These are phyloP conservation scores for Gisinianus flammeolus DNA, from an alignment of 2,888 invertebrate genomes.

Conservation along the genomic window DNA sequence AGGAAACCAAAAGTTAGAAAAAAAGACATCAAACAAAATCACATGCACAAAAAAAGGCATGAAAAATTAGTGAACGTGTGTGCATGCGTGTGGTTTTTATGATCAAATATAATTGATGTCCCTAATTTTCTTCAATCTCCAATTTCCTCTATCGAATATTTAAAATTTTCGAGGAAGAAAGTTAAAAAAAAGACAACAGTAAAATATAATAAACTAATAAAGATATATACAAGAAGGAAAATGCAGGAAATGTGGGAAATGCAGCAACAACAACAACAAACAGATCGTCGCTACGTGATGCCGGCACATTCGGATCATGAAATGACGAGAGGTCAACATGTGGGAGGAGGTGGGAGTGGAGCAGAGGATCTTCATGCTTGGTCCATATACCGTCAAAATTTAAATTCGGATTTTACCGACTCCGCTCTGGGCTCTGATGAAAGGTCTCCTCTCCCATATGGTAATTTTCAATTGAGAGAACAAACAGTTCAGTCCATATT, in stretches of 20 bases:
- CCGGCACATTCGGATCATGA: conserved; percentile 33
- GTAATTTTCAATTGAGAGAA: conserved; percentile 90
- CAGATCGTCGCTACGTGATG: conserved; percentile 39
- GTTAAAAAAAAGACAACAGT: background rate
- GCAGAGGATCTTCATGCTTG: conserved; percentile 94
- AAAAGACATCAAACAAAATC: background rate
- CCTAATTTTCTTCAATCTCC: too few species aligned
- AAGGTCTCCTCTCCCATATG: conserved; percentile 90
- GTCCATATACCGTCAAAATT: conserved; percentile 88
- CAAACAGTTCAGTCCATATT: conserved; percentile 91
- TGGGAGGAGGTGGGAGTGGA: conserved; percentile 65
- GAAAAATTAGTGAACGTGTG: too few species aligned
- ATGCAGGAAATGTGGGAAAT: conserved; percentile 65
- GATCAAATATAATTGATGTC: too few species aligned
- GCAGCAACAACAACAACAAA: conserved; percentile 45
- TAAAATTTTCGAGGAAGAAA: background rate
- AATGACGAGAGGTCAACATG: conserved; percentile 27
- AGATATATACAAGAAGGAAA: background rate
- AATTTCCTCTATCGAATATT: too few species aligned
- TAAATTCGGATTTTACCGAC: conserved; percentile 94
- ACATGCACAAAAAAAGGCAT: too few species aligned
- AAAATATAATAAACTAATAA: background rate
- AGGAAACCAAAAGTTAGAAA: background rate
- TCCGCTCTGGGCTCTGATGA: conserved; percentile 91
- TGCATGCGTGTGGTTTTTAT: too few species aligned